phyloP scores from a whole-genome alignment of 2,797 vertebrate species.

The Hybognathus amarus region DNA sequence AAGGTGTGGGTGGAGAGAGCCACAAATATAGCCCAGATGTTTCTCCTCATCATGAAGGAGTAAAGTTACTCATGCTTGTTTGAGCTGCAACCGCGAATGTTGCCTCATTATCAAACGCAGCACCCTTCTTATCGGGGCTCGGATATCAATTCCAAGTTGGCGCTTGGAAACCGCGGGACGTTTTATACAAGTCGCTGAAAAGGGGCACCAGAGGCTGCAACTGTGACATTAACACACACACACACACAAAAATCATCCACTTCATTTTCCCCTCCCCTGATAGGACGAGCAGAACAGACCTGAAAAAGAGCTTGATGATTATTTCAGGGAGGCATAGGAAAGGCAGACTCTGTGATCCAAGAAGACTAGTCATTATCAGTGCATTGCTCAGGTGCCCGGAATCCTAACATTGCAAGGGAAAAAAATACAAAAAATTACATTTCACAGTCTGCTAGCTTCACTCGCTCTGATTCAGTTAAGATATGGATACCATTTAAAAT shows the following conservation, averaged over 20 bases:
- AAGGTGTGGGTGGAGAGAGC: constrained; percentile 67
- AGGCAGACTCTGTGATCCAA: constrained; percentile 73
- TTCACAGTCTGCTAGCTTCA: constrained; percentile 77
- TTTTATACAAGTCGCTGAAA: constrained; percentile 28
- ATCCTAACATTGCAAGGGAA: constrained; percentile 61
- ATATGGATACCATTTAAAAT: constrained; percentile 84
- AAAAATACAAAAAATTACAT: constrained; percentile 69
- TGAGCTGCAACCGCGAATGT: constrained; percentile 6
- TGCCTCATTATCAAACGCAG: constrained; percentile 15
- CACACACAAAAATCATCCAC: constrained; percentile 27
- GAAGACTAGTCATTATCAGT: constrained; percentile 72
- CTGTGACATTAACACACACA: constrained; percentile 13
- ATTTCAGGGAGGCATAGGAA: constrained; percentile 57
- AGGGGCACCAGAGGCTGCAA: constrained; percentile 19
- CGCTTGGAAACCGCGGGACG: background rate
- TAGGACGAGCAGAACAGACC: constrained; percentile 36
- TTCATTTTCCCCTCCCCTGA: constrained; percentile 40
- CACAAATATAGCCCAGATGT: constrained; percentile 55
- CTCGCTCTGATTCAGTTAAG: constrained; percentile 76
- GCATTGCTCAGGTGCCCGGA: constrained; percentile 72
- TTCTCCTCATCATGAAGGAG: constrained; percentile 30
- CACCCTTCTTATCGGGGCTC: constrained; percentile 13
- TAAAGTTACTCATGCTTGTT: constrained; percentile 33
- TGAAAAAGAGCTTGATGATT: constrained; percentile 50
- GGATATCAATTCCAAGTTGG: background rate